Conservation (phyloP, 2,888 invertebrate species). For the Clunio marinus region DNA sequence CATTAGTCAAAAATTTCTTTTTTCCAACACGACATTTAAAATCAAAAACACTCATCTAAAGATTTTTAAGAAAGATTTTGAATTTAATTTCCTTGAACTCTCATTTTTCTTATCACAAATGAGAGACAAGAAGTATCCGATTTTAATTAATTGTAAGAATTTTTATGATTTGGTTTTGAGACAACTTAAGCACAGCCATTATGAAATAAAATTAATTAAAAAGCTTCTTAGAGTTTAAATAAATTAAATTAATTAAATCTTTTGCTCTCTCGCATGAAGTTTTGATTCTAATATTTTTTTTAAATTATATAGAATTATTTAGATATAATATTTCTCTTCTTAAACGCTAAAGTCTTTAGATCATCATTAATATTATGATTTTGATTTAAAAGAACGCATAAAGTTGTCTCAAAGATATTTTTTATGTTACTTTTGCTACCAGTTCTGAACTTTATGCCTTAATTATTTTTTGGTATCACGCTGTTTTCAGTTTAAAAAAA, state of each 20-base stretch:
- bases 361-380: no score
- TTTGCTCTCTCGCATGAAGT: not conserved
- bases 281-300: not conserved
- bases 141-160: not conserved
- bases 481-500: not conserved
- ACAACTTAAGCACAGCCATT: constrained; percentile 37
- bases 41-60: constrained; percentile 18
- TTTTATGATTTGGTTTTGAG: not conserved
- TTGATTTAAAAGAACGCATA: not conserved
- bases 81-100: not conserved
- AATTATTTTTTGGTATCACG: not conserved
- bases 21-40: not conserved
- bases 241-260: not conserved
- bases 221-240: not conserved
- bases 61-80: not conserved
- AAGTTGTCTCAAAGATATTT: constrained; percentile 9
- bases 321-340: not conserved
- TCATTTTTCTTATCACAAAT: not conserved
- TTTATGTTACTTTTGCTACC: no score
- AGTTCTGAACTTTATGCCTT: not conserved
- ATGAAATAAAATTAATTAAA: constrained; percentile 13
- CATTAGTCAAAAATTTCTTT: not conserved
- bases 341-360: not conserved
- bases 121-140: not conserved
- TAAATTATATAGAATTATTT: no score